phyloP scores from a whole-genome alignment of 2,113 vertebrate genomes.

The Sterrhoptilus dennistouni region DNA sequence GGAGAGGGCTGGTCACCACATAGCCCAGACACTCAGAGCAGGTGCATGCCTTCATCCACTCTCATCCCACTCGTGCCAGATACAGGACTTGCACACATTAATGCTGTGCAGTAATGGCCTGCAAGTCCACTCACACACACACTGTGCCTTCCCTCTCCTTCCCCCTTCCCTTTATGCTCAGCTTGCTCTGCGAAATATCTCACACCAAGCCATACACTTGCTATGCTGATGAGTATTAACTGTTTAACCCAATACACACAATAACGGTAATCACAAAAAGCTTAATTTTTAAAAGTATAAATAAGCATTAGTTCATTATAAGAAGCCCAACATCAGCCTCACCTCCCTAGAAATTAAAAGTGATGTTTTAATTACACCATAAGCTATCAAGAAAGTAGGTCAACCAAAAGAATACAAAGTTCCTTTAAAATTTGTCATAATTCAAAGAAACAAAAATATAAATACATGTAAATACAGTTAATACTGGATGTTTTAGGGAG shows the following conservation, averaged over 20 bases:
- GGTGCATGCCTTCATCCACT: neutral
- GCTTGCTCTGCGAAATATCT: neutral
- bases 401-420: neutral
- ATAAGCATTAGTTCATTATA: neutral
- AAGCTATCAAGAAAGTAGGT: neutral
- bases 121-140: accelerated
- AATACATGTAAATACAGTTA: neutral
- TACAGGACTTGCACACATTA: neutral
- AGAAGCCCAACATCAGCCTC: neutral
- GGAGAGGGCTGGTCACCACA: neutral
- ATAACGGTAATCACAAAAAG: neutral
- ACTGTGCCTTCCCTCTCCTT: neutral
- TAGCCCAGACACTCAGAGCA: accelerated
- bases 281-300: neutral
- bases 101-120: no score
- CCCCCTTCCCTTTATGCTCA: no score
- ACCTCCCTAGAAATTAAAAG: neutral
- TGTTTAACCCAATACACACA: neutral
- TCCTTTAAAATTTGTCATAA: neutral
- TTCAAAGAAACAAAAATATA: neutral
- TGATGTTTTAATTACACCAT: neutral
- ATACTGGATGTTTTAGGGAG: neutral
- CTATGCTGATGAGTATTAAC: neutral
- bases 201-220: neutral
- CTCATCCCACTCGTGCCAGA: accelerated